Conservation (phyloP, 2,888 invertebrate species). For the Hedychridium roseum region DNA sequence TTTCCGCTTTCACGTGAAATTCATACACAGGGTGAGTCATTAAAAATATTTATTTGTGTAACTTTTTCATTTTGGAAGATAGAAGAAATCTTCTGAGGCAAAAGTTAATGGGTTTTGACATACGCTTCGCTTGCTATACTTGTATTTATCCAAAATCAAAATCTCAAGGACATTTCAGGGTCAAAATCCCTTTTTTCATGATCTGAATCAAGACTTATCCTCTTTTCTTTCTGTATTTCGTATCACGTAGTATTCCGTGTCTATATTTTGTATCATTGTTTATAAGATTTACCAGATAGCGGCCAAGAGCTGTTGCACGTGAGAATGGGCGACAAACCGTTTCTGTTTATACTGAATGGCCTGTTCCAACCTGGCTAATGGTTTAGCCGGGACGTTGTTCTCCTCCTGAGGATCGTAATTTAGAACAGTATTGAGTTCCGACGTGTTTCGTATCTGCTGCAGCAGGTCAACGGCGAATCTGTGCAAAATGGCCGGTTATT, state of each 20-base stretch:
- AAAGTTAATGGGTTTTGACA: too few relatives aligned
- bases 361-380: conserved; percentile 81
- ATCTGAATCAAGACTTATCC: too few relatives aligned
- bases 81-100: too few relatives aligned
- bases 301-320: conserved; percentile 90
- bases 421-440: conserved; percentile 91
- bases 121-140: not conserved
- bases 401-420: conserved; percentile 92
- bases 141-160: not conserved
- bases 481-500: conserved; percentile 1
- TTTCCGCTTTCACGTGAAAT: too few relatives aligned
- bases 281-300: conserved; percentile 79
- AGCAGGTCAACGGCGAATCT: conserved; percentile 88
- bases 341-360: conserved; percentile 96
- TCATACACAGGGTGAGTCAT: too few relatives aligned
- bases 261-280: too few relatives aligned
- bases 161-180: too few relatives aligned
- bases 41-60: too few relatives aligned
- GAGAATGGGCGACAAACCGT: conserved; percentile 94
- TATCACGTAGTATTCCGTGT: too few relatives aligned
- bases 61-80: too few relatives aligned
- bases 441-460: conserved; percentile 90
- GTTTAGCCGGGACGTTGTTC: conserved; percentile 62
- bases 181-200: too few relatives aligned
- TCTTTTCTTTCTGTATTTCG: too few relatives aligned